Percentiles rank a stretch among this genome's conserved stretches.
phyloP scores from a whole-genome alignment of 2,113 vertebrate genomes.

The Sminthopsis crassicaudata region DNA sequence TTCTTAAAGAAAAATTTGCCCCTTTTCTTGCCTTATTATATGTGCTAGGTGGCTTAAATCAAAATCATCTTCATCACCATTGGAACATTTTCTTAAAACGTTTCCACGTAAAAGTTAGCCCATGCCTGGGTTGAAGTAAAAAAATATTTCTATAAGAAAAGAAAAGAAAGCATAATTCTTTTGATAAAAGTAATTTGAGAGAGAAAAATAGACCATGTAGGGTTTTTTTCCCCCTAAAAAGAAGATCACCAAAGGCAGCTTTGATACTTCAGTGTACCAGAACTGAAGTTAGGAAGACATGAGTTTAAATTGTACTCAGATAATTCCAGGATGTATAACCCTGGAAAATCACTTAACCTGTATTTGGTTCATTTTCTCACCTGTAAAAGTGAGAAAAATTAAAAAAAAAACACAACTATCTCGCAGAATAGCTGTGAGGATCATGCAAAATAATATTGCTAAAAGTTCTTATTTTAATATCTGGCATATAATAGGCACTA shows the following conservation, averaged over 20 bases:
- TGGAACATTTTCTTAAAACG: neutral
- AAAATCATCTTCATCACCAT: conserved; percentile 6
- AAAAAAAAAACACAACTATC: too few relatives aligned
- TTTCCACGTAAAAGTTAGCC: conserved; percentile 20
- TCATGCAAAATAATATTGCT: neutral
- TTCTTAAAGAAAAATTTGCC: neutral
- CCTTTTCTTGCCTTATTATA: neutral
- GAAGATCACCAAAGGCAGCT: neutral
- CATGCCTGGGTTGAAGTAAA: neutral
- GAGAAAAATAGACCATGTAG: neutral
- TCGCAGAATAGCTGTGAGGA: neutral
- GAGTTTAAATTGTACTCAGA: neutral
- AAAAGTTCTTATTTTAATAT: neutral
- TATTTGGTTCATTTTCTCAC: neutral
- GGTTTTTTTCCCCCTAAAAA: neutral
- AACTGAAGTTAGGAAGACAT: neutral
- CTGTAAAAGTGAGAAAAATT: neutral
- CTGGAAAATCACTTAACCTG: neutral
- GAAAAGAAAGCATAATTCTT: neutral
- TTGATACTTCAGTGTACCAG: neutral
- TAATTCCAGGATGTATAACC: neutral
- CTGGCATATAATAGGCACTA: neutral
- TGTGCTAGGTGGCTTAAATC: neutral
- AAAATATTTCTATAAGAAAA: neutral
- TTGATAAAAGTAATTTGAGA: neutral